A percentile compares a stretch with the other conserved stretches of the same genome.
Evolutionary conservation across 2,888 invertebrate genomes (phyloP).

Genomic region (Liposcelis brunnea): DNA sequence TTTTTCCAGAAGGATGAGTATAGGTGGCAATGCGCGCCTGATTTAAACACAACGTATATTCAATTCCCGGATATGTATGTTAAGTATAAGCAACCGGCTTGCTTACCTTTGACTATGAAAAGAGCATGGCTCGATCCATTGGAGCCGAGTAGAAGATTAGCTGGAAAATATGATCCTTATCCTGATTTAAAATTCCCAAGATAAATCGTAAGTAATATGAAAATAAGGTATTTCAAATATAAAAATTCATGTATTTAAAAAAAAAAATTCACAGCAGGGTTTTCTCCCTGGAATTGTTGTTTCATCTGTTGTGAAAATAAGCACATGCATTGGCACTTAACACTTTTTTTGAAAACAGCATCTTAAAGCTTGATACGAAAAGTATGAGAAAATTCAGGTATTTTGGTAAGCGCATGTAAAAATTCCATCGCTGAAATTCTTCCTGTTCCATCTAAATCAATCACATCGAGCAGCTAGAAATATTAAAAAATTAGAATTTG

Average conservation of each 20-base stretch:
- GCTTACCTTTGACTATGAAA: conserved; percentile 33
- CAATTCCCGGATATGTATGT: conserved; percentile 37
- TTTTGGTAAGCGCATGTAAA: conserved; percentile 38
- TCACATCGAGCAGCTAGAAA: conserved; percentile 41
- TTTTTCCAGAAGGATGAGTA: too few relatives aligned
- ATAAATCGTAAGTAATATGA: too few relatives aligned
- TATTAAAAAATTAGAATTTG: conserved; percentile 8
- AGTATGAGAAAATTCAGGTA: conserved; percentile 40
- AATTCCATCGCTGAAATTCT: conserved; percentile 41
- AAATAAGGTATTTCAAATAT: too few relatives aligned
- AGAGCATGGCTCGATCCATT: conserved; percentile 33
- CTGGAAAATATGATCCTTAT: conserved; percentile 35
- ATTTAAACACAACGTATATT: conserved; percentile 30
- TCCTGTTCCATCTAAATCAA: conserved; percentile 38
- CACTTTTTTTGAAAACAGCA: too few relatives aligned
- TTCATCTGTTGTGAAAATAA: too few relatives aligned
- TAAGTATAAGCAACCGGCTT: conserved; percentile 38
- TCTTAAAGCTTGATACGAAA: conserved; percentile 23
- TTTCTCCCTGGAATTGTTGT: too few relatives aligned
- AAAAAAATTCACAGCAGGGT: too few relatives aligned
- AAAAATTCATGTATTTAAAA: too few relatives aligned
- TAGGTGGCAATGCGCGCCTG: neutral
- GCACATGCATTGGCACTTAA: too few relatives aligned
- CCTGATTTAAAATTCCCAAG: conserved; percentile 35
- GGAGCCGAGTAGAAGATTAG: conserved; percentile 37